Conservation (phyloP, 30 jellyfish, hydroid and myxozoan genomes). For the Pelagia noctiluca region DNA sequence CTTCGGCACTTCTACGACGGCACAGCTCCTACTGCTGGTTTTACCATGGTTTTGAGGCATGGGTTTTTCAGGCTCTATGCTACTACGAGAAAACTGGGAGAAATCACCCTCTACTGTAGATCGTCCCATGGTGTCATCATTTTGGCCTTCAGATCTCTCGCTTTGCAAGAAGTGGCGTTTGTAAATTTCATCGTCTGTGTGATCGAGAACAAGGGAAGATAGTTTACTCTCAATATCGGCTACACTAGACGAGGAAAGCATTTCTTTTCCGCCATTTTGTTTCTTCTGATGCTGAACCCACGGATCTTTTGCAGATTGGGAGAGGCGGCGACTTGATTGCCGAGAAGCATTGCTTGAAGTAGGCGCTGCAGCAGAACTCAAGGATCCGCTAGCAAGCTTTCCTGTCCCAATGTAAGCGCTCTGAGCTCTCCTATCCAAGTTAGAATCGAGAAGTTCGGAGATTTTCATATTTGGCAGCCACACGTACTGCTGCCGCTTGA, state of each 20-base stretch:
- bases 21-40: not conserved
- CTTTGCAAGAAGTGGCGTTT: slow-evolving; percentile 41
- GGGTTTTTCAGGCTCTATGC: too few relatives aligned
- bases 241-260: slow-evolving; percentile 11
- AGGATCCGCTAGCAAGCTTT: slow-evolving; percentile 1
- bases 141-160: not conserved
- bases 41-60: too few relatives aligned
- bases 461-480: slow-evolving; percentile 54
- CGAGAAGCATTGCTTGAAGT: slow-evolving; percentile 11
- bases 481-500: slow-evolving; percentile 21
- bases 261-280: too few relatives aligned
- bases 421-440: not conserved
- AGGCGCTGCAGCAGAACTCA: slow-evolving; percentile 1
- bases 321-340: slow-evolving; percentile 45
- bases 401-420: not conserved
- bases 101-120: not conserved
- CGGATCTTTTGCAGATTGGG: too few relatives aligned
- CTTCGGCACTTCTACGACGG: slow-evolving; percentile 22
- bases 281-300: slow-evolving; percentile 33
- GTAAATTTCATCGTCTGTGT: slow-evolving; percentile 56
- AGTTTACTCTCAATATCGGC: slow-evolving; percentile 61
- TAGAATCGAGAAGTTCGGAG: slow-evolving; percentile 42
- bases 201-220: slow-evolving; percentile 43
- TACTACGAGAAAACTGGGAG: not conserved
- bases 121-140: not conserved